Evolutionary conservation across 2,113 vertebrate genomes (phyloP), one percentile per base, ranked within the genome.

Genomic region (Erythrolamprus reginae): DNA sequence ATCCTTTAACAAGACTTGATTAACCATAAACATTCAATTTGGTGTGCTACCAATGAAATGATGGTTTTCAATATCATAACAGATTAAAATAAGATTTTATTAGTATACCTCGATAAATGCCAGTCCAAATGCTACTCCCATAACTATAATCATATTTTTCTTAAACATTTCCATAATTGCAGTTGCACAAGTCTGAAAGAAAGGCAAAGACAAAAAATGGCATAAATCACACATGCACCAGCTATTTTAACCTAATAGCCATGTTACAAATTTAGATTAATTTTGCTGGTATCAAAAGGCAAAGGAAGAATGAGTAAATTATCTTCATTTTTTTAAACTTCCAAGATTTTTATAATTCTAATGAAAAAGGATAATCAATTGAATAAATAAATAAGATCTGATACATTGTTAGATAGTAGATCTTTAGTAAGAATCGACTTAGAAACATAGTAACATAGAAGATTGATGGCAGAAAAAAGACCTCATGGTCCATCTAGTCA

Each of bases 111-210:
- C 97, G 52, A 98, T 5, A 88, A 90, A n/a, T 0, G 96, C 95
- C 92, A 98, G 87, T 94, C 97, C 97, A 95, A 98, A 98, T 45
- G 97, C 93, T 0, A 98, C 65, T 50, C 96, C 97, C 87, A 96
- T 94, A 86, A 97, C 3, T 91, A 97, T 88, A 12, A 88, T 0
- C 58, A 96, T 42, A 70, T 91, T 84, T 0, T 95, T 92, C 88
- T 93, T 77, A n/a, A 97, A 0, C 0, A 70, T 5, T 0, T 95
- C 2, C 0, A 23, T 7, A 13, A 98, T 26, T 3, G 82, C 38
- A 19, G 48, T 0, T 82, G 28, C 17, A 90, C 97, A 98, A 55
- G 93, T 0, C 97, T 98, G 95, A 96, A 95, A 93, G 90, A 91
- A 93, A 94, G 42, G 90, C 88, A 91, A 7, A 92, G 28, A 95